These are phyloP conservation scores for Malurus leucopterus DNA, from an alignment of 2,797 vertebrate species.

Conservation along the genomic window DNA sequence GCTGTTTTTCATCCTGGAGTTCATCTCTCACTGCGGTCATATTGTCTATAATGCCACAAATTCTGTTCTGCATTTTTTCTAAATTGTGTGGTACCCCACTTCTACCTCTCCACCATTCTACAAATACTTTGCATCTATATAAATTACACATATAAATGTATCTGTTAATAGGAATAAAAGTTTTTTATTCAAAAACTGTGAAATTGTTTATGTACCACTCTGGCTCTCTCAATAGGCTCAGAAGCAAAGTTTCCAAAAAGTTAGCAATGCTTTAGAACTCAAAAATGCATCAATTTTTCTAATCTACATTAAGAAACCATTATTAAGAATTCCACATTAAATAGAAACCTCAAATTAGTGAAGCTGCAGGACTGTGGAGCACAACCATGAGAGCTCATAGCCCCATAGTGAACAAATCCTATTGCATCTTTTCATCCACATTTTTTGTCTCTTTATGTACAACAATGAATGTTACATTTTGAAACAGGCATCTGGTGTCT, in stretches of 20 bases:
- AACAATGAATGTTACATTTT: background rate
- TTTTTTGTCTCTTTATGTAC: background rate
- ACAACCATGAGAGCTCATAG: background rate
- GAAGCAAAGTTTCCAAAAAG: background rate
- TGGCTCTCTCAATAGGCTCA: background rate
- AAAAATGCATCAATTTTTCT: constrained; percentile 45
- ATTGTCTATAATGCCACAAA: background rate
- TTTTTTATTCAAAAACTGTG: background rate
- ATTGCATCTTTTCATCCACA: background rate
- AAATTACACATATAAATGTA: background rate
- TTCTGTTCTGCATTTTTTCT: background rate
- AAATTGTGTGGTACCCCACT: too few relatives aligned
- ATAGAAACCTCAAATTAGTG: constrained; percentile 33
- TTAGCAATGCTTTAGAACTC: background rate
- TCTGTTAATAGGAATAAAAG: background rate
- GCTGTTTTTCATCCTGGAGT: background rate
- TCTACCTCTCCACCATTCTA: background rate
- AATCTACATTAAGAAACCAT: constrained; percentile 24
- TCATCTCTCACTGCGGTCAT: background rate
- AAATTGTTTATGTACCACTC: background rate
- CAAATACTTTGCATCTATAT: background rate
- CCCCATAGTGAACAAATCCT: background rate
- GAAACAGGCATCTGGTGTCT: background rate
- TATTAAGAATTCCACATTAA: constrained; percentile 29
- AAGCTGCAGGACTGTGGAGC: background rate